Conservation (phyloP, 2,888 invertebrate species). For the Dromius quadrimaculatus region DNA sequence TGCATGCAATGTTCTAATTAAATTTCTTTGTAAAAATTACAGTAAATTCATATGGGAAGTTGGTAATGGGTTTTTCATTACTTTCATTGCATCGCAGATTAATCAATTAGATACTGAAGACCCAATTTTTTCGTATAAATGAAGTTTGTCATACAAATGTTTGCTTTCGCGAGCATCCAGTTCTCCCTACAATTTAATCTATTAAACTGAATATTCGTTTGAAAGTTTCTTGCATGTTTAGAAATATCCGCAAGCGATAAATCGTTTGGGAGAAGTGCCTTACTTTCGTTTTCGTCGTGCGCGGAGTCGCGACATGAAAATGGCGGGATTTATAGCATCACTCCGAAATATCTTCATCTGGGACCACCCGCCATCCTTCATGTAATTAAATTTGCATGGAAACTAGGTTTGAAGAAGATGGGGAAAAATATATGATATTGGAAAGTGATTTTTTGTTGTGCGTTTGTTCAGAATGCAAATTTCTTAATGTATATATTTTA, state of each 20-base stretch:
- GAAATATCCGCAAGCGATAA: not conserved
- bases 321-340: constrained; percentile 40
- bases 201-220: constrained; percentile 11
- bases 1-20: constrained; percentile 40
- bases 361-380: not conserved
- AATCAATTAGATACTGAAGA: constrained; percentile 6
- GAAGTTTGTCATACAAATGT: too few relatives aligned
- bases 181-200: constrained; percentile 16
- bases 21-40: constrained; percentile 28
- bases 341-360: constrained; percentile 45
- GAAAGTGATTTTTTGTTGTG: constrained; percentile 11
- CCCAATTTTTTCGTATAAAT: constrained; percentile 32
- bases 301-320: constrained; percentile 25
- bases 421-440: not conserved
- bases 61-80: constrained; percentile 27
- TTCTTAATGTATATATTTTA: too few relatives aligned
- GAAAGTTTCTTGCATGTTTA: constrained; percentile 1
- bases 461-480: too few relatives aligned
- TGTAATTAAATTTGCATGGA: constrained; percentile 41
- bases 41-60: constrained; percentile 22
- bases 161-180: not conserved
- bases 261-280: not conserved
- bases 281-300: constrained; percentile 35
- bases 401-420: not conserved
- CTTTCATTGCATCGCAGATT: constrained; percentile 27